Percentiles rank a stretch among this genome's conserved stretches.
Evolutionary conservation across 2,888 invertebrate species (phyloP).

Genomic region (Teleogryllus oceanicus): DNA sequence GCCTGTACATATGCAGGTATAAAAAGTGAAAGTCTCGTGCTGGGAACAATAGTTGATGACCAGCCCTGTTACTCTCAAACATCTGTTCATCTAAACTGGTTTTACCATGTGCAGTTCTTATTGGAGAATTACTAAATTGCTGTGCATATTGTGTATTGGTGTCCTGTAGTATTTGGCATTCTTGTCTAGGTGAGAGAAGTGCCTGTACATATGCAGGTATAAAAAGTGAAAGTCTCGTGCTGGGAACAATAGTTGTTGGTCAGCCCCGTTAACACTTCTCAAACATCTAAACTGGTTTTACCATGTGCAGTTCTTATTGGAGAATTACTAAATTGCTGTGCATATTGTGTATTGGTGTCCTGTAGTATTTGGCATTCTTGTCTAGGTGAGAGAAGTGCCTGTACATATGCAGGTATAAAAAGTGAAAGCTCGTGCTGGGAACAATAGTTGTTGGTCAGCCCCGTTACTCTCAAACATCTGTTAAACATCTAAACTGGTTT

Average conservation of each 20-base stretch:
- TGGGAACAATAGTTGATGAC: neutral
- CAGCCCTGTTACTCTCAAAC: neutral
- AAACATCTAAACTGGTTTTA: neutral
- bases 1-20: neutral
- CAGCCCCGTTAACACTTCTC: conserved; percentile 30
- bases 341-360: no score
- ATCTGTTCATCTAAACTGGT: neutral
- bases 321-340: no score
- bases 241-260: neutral
- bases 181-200: neutral
- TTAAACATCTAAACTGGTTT: no score
- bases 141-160: no score
- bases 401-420: no score
- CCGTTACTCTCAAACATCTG: no score
- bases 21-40: neutral
- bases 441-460: no score
- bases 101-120: neutral
- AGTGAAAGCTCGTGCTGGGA: no score
- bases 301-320: neutral
- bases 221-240: neutral
- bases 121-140: no score
- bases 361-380: neutral
- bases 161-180: neutral
- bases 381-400: neutral
- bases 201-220: neutral